Conservation (phyloP, 2,888 invertebrate species). For the Euclidia mi region DNA sequence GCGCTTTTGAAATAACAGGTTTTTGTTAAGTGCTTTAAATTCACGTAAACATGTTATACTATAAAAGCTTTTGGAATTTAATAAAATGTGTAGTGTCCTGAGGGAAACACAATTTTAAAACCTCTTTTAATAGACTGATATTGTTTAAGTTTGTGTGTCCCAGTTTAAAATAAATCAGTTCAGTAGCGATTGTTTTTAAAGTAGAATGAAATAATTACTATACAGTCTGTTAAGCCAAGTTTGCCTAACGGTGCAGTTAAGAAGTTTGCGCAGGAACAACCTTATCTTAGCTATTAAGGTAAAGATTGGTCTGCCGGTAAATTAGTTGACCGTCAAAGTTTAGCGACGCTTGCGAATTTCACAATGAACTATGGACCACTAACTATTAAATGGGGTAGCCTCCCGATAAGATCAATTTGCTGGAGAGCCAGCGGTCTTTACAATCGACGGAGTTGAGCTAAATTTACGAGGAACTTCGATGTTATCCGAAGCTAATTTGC, state of each 20-base stretch:
- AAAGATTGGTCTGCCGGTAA: conserved; percentile 70
- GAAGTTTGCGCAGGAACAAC: conserved; percentile 46
- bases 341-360: conserved; percentile 64
- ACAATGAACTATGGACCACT: conserved; percentile 73
- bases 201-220: too few relatives aligned
- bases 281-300: conserved; percentile 51
- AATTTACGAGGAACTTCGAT: conserved; percentile 64
- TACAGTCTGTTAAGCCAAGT: conserved; percentile 48
- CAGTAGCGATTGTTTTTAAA: conserved; percentile 1
- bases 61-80: too few relatives aligned
- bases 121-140: too few relatives aligned
- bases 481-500: conserved; percentile 67
- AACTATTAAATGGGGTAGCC: too few relatives aligned
- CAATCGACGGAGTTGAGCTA: conserved; percentile 59
- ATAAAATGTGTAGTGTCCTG: too few relatives aligned
- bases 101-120: too few relatives aligned
- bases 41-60: too few relatives aligned
- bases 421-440: conserved; percentile 60
- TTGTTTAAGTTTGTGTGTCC: too few relatives aligned
- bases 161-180: too few relatives aligned
- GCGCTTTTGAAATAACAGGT: too few relatives aligned
- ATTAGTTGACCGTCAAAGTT: conserved; percentile 74
- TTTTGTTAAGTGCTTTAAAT: too few relatives aligned
- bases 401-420: too few relatives aligned
- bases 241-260: conserved; percentile 37